Conservation (phyloP, 2,888 invertebrate genomes). For the Taenaris catops region DNA sequence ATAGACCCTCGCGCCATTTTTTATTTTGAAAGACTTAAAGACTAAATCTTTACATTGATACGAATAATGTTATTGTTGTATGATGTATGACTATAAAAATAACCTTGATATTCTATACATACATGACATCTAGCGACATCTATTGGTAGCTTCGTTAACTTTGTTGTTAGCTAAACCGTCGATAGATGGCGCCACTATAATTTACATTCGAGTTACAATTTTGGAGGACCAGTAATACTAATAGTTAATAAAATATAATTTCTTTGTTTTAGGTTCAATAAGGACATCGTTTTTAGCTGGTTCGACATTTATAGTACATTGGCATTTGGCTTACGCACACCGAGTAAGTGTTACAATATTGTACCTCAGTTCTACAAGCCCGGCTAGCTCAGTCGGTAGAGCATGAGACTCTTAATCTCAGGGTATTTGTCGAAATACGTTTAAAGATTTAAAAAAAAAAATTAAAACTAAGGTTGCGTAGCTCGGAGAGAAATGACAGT, state of each 20-base stretch:
- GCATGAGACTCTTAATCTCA: slow-evolving; percentile 83
- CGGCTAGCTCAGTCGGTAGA: slow-evolving; percentile 81
- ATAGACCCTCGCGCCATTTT: too few relatives aligned
- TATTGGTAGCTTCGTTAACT: slow-evolving; percentile 30
- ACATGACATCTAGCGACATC: slow-evolving; percentile 41
- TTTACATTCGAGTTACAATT: too few relatives aligned
- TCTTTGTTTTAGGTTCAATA: slow-evolving; percentile 83
- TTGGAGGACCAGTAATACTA: background rate
- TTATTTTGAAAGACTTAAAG: too few relatives aligned
- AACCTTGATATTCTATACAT: background rate
- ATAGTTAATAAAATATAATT: background rate
- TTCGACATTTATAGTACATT: slow-evolving; percentile 91
- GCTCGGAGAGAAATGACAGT: too few relatives aligned
- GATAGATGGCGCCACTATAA: slow-evolving; percentile 34
- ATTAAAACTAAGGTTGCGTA: too few relatives aligned
- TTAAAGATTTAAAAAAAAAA: too few relatives aligned
- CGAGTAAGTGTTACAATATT: slow-evolving; percentile 63
- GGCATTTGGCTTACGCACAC: slow-evolving; percentile 97
- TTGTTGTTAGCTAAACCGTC: slow-evolving; percentile 24
- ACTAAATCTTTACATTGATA: too few relatives aligned
- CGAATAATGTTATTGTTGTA: too few relatives aligned
- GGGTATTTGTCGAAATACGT: too few relatives aligned
- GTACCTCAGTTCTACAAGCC: slow-evolving; percentile 27
- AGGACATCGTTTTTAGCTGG: slow-evolving; percentile 90
- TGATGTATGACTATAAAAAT: too few relatives aligned